Base-by-base conservation (phyloP, 2,113 vertebrate species). In the Coracopsis vasa region DNA sequence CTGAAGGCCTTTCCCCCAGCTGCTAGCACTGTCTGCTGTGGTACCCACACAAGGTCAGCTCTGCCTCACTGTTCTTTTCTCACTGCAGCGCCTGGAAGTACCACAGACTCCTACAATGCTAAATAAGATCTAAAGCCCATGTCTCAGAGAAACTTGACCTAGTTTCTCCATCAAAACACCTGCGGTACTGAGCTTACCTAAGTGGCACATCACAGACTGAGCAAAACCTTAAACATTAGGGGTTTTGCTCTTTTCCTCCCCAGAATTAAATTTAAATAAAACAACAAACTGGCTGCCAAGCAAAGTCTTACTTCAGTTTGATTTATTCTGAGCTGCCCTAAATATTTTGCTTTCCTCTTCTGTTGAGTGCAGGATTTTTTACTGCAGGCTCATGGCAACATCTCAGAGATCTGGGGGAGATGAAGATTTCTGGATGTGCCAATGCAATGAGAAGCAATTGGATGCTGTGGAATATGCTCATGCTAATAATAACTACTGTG, bases 271-370 rank as follows among this genome's bases (percentile, higher is more conserved):
- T 25, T 60, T 16, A 11, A 51, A 37, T 37, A 56, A 73, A 31
- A 64, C 33, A 19, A 24, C 28, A 16, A 19, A 1, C 28, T 41
- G 41, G 11, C 25, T 94, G 73, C 16, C 47, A 92, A 92, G 64
- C 20, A 65, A 74, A 81, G 56, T 60, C 60, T 78, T 81, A 51
- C 74, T 92, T 93, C 58, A 71, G 39, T 62, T 78, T 91, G 44
- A 86, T 92, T 82, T 91, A 89, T 95, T 93, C 91, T 79, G 65
- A 92, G 61, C 20, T 91, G 92, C 67, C 86, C 95, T 91, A 94
- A 95, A 93, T 96, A 94, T 89, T 96, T 86, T 90, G 39, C 50
- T 90, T 83, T 91, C 35, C 78, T 89, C 28, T 93, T 93, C 66
- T 69, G 21, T 48, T 51, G 48, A 44, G 28, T 79, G 61, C 56